Base-by-base conservation (phyloP, 2,113 vertebrate species). In the Tauraco erythrolophus region DNA sequence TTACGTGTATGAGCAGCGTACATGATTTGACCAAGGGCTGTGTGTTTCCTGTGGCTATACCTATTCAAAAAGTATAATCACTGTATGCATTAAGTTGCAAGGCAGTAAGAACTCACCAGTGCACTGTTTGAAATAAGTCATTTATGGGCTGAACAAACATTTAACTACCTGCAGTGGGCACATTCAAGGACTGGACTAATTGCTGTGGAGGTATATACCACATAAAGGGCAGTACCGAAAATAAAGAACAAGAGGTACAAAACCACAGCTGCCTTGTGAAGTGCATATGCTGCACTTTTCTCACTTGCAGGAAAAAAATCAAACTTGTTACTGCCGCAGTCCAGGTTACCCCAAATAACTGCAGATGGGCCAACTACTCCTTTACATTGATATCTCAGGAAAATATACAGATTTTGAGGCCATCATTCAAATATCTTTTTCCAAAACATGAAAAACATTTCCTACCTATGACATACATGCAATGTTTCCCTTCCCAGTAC, bases 241-340 rank as follows among this genome's bases (percentile, higher is more conserved):
- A 86, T 2, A 39, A 37, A 19, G 35, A 83, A 68, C 21, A 54
- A n/a, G 25, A 43, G 6, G 35, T 33, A 70, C 35, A 88, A 68
- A 88, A 58, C 27, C 11, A 46, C 4, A 43, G n/a, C 9, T 3
- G n/a, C n/a, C 13, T 48, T 51, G 33, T 1, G 0, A 83, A 54
- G 45, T 1, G 0, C 4, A 1, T 6, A 24, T 10, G 23, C 21
- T 54, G 3, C 0, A 3, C 30, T 81, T 69, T n/a, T 46, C 70
- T 68, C 54, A 61, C 41, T 50, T 35, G 48, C 15, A 43, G 16
- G 24, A 74, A 43, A 43, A 62, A 88, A 24, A 72, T 19, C 23
- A 46, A 16, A 45, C 31, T 78, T 30, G 2, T 51, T 84, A 56
- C 65, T 72, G 30, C 23, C 46, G 43, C 41, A 31, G 22, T 71